A percentile compares a stretch with the other conserved stretches of the same genome.
phyloP scores from a whole-genome alignment of 2,113 vertebrate species.

The Emydura subglobosa region DNA sequence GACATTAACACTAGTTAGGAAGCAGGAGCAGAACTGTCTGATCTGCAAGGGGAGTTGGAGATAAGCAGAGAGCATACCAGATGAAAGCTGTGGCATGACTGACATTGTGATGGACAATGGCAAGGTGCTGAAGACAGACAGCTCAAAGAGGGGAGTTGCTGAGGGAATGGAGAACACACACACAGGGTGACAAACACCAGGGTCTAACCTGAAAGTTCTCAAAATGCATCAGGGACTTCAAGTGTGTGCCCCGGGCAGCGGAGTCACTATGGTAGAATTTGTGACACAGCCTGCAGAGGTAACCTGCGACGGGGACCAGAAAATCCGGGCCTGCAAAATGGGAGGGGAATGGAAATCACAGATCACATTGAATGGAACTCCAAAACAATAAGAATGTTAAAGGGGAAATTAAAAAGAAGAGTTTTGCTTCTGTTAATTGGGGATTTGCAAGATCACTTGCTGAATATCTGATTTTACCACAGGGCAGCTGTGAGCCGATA shows the following conservation, averaged over 20 bases:
- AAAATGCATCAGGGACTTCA: slow-evolving; percentile 94
- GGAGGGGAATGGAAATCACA: slow-evolving; percentile 77
- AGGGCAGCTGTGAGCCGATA: slow-evolving; percentile 60
- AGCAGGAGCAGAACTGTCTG: slow-evolving; percentile 39
- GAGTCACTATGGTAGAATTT: slow-evolving; percentile 94
- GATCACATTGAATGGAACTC: slow-evolving; percentile 78
- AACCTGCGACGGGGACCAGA: slow-evolving; percentile 93
- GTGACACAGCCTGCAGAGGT: slow-evolving; percentile 93
- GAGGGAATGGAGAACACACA: slow-evolving; percentile 17
- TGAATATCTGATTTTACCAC: slow-evolving; percentile 70
- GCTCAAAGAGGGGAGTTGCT: not conserved
- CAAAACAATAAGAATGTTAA: slow-evolving; percentile 70
- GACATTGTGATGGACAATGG: slow-evolving; percentile 34
- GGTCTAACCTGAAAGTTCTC: slow-evolving; percentile 93
- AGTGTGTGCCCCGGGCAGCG: slow-evolving; percentile 88
- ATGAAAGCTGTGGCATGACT: slow-evolving; percentile 27
- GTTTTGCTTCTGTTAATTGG: slow-evolving; percentile 66
- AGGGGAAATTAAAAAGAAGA: slow-evolving; percentile 35
- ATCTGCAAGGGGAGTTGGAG: slow-evolving; percentile 46
- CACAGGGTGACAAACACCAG: slow-evolving; percentile 64
- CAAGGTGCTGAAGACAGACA: slow-evolving; percentile 45
- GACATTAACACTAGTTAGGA: slow-evolving; percentile 58
- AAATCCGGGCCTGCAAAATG: slow-evolving; percentile 88
- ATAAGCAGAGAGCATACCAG: slow-evolving; percentile 59
- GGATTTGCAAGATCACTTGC: slow-evolving; percentile 64